Percentiles rank a stretch among this genome's conserved stretches.
Conservation (phyloP, 2,888 invertebrate species). For the Lottia gigantea region DNA sequence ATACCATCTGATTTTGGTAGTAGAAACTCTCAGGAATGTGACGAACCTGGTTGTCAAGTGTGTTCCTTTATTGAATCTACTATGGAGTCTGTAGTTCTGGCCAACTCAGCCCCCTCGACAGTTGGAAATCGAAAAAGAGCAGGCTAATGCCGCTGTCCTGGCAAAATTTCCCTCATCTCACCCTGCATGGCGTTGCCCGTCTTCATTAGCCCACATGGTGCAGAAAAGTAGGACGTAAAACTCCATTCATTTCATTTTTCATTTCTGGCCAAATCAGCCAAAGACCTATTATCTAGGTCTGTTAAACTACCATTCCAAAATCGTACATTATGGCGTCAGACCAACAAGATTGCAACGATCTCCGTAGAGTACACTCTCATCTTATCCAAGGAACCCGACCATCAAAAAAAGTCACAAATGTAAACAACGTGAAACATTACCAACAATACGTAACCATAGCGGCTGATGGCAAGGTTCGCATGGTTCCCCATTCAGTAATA, state of each 20-base stretch:
- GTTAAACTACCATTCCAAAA: conserved; percentile 26
- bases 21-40: conserved; percentile 27
- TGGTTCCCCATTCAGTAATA: conserved; percentile 6
- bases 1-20: conserved; percentile 32
- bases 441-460: too few species aligned
- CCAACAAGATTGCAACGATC: conserved; percentile 33
- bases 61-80: conserved; percentile 22
- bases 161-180: too few species aligned
- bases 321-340: conserved; percentile 23
- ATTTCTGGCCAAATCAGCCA: conserved; percentile 6
- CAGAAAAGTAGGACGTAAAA: too few species aligned
- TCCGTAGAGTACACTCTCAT: conserved; percentile 31
- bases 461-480: background rate
- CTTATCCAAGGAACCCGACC: conserved; percentile 30
- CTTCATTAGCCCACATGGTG: too few species aligned
- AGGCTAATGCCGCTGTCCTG: too few species aligned
- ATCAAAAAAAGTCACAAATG: conserved; percentile 9
- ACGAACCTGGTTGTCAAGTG: conserved; percentile 26
- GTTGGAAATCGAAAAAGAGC: too few species aligned
- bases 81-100: conserved; percentile 20
- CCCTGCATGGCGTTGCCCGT: too few species aligned
- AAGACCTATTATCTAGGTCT: conserved; percentile 15
- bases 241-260: too few species aligned
- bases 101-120: conserved; percentile 8
- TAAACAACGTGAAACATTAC: too few species aligned